A percentile compares a stretch with the other conserved stretches of the same genome.
Evolutionary conservation across 2,113 vertebrate species (phyloP).

Genomic region (Microcebus jonahi): DNA sequence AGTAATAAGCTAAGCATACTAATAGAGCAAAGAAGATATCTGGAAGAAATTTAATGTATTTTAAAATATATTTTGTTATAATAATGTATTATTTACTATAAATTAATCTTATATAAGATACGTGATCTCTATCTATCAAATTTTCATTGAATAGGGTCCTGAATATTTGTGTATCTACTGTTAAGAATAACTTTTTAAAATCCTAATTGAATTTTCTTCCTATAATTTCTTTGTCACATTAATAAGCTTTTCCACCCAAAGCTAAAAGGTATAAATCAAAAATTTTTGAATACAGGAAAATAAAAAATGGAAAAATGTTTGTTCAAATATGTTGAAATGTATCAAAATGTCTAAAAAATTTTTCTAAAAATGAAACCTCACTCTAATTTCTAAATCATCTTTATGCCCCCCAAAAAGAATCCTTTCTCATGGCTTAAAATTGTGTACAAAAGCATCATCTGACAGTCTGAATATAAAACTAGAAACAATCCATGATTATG

Average conservation of each 20-base stretch:
- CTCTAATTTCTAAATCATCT: background rate
- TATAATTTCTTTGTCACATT: background rate
- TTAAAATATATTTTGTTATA: background rate
- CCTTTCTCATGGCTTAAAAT: background rate
- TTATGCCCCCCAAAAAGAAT: background rate
- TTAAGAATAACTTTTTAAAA: background rate
- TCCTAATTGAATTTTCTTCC: background rate
- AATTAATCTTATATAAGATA: background rate
- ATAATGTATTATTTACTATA: background rate
- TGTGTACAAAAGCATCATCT: background rate
- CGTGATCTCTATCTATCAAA: background rate
- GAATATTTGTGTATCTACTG: background rate
- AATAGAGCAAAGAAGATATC: background rate
- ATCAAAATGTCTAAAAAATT: background rate
- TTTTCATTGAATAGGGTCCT: background rate
- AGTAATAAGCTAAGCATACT: background rate
- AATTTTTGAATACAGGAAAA: background rate
- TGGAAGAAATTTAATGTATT: background rate
- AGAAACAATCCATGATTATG: slow-evolving; percentile 3
- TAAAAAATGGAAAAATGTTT: no score
- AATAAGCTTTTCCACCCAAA: background rate
- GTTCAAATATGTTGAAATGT: background rate
- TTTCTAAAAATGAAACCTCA: background rate
- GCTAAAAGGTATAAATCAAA: background rate
- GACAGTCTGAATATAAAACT: slow-evolving; percentile 24